phyloP scores from a whole-genome alignment of 1,140 invertebrate species.

The Drosophila ogumai region DNA sequence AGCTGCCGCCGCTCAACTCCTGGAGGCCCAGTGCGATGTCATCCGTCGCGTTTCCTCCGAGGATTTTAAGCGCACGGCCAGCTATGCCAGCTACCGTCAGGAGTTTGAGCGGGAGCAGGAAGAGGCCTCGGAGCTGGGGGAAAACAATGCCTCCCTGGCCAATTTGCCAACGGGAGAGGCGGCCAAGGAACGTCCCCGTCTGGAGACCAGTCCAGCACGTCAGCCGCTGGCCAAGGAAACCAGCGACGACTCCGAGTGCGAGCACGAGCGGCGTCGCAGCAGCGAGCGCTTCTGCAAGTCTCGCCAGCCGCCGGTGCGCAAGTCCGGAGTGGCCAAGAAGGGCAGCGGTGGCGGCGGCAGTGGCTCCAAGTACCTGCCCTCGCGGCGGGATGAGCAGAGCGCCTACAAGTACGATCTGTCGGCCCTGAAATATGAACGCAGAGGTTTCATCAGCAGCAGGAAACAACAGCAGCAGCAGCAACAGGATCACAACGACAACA shows the following conservation, averaged over 20 bases:
- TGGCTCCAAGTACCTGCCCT: slow-evolving; percentile 69
- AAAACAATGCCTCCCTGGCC: slow-evolving; percentile 73
- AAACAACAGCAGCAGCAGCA: slow-evolving; percentile 63
- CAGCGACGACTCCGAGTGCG: slow-evolving; percentile 86
- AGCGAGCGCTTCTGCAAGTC: slow-evolving; percentile 84
- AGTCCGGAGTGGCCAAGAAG: slow-evolving; percentile 76
- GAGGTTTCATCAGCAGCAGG: slow-evolving; percentile 81
- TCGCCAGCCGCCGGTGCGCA: slow-evolving; percentile 78
- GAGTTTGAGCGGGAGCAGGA: slow-evolving; percentile 67
- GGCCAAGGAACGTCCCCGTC: slow-evolving; percentile 68
- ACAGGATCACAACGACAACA: slow-evolving; percentile 84
- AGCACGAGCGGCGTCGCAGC: slow-evolving; percentile 76
- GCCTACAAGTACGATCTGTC: slow-evolving; percentile 83
- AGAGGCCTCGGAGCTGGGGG: slow-evolving; percentile 42
- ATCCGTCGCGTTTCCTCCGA: slow-evolving; percentile 81
- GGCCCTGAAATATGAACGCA: slow-evolving; percentile 76
- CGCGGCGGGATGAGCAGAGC: slow-evolving; percentile 73
- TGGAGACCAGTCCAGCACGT: slow-evolving; percentile 78
- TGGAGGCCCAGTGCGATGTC: slow-evolving; percentile 56
- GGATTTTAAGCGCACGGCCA: slow-evolving; percentile 79
- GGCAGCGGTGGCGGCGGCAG: slow-evolving; percentile 40
- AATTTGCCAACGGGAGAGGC: slow-evolving; percentile 47
- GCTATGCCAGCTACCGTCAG: slow-evolving; percentile 72
- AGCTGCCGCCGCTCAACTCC: slow-evolving; percentile 28
- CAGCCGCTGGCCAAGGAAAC: slow-evolving; percentile 68